Percentiles rank a stretch among this genome's conserved stretches.
These are phyloP conservation scores for Drosophila nikananu DNA, from an alignment of 1,140 invertebrate genomes.

Conservation along the genomic window DNA sequence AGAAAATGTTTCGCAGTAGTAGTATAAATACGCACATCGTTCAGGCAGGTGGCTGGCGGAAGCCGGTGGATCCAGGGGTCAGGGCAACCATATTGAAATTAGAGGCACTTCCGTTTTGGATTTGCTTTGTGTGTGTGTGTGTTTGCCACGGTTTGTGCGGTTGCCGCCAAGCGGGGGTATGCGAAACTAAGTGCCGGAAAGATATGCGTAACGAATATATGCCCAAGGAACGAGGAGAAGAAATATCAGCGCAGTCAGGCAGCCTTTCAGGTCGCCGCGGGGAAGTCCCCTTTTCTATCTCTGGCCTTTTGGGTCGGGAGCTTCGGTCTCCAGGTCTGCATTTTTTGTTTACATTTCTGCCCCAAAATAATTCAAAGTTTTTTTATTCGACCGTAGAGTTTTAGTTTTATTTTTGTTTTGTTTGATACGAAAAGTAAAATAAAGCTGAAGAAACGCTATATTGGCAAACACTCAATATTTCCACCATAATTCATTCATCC, in stretches of 20 bases:
- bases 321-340: not conserved
- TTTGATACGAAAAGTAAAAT: not conserved
- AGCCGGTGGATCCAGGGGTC: slow-evolving; percentile 10
- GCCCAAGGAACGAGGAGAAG: slow-evolving; percentile 13
- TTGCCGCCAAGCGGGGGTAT: slow-evolving; percentile 37
- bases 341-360: slow-evolving; percentile 24
- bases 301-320: slow-evolving; percentile 8
- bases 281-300: slow-evolving; percentile 15
- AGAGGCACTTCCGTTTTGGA: slow-evolving; percentile 76
- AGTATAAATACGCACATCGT: slow-evolving; percentile 20
- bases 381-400: slow-evolving; percentile 6
- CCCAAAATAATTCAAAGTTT: slow-evolving; percentile 21
- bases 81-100: slow-evolving; percentile 77
- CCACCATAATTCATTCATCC: not conserved
- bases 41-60: slow-evolving; percentile 8
- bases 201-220: slow-evolving; percentile 66
- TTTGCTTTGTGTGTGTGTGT: slow-evolving; percentile 30
- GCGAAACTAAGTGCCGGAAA: slow-evolving; percentile 77
- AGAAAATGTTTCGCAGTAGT: slow-evolving; percentile 74
- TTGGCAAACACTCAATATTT: not conserved
- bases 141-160: slow-evolving; percentile 16
- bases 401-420: slow-evolving; percentile 25
- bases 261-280: slow-evolving; percentile 3
- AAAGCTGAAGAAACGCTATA: not conserved
- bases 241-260: not conserved